Conservation (phyloP, 2,797 vertebrate species). For the Aeoliscus strigatus region DNA sequence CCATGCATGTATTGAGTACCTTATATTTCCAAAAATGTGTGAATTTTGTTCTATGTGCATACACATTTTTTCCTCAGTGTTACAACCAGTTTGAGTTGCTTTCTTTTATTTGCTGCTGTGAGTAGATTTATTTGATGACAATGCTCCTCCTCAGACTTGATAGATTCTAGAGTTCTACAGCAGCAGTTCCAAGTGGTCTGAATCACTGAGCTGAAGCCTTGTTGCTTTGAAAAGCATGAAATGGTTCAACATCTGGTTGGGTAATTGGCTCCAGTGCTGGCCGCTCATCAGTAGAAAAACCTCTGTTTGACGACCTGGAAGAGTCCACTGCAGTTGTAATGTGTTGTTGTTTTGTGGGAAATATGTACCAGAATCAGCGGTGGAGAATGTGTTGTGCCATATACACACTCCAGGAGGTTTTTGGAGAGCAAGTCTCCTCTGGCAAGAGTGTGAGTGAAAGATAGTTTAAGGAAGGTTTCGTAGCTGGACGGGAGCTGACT, state of each 20-base stretch:
- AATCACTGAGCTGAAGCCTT: neutral
- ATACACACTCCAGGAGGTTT: slow-evolving; percentile 29
- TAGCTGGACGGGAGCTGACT: slow-evolving; percentile 49
- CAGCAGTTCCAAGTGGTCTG: neutral
- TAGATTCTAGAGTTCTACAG: neutral
- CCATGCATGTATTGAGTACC: no score
- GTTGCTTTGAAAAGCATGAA: neutral
- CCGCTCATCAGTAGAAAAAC: neutral
- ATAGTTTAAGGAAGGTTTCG: slow-evolving; percentile 27
- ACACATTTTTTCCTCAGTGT: no score
- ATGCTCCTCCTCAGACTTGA: neutral
- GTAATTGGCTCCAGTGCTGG: neutral
- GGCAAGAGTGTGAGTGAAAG: neutral
- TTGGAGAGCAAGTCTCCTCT: slow-evolving; percentile 11
- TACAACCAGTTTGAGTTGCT: no score
- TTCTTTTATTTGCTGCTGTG: no score
- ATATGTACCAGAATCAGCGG: slow-evolving; percentile 3
- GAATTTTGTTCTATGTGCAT: no score
- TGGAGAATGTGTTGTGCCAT: slow-evolving; percentile 27
- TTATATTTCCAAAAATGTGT: no score
- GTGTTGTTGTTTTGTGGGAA: slow-evolving; percentile 20
- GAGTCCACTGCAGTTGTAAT: slow-evolving; percentile 4
- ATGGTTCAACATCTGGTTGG: slow-evolving; percentile 1
- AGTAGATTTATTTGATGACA: no score
- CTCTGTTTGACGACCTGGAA: slow-evolving; percentile 2